Evolutionary conservation across 2,797 vertebrate species (phyloP), one percentile per base, ranked within the genome.

Genomic region (Cuculus canorus): DNA sequence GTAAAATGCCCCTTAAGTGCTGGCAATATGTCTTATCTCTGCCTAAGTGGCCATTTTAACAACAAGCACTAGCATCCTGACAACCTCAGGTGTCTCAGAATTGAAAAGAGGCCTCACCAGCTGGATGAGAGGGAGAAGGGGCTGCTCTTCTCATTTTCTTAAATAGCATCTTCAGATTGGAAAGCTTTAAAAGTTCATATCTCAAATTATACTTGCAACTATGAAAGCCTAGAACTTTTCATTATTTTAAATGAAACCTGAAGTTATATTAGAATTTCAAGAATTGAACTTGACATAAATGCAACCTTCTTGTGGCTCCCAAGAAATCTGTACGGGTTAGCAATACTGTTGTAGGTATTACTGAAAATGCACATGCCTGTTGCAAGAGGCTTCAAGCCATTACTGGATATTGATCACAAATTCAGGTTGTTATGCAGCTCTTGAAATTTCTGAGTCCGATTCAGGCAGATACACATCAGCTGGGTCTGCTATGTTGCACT

Each of bases 301-400:
- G 19, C 18, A n/a, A 84, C 11, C 18, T 82, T 50, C 68, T 59
- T 24, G 15, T 1, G 6, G 33, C 22, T 88, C 47, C 19, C 21
- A 9, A 78, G 45, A 60, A 85, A 78, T 88, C 37, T 2, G 1
- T 0, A 23, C 23, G 24, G 35, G 4, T 43, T 45, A 66, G 56
- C 32, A 43, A 21, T 16, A 11, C 32, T 33, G 5, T 13, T 39
- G 25, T 2, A 52, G 39, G 28, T 22, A 30, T 60, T 53, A 47
- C n/a, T 82, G 64, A 80, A 77, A 71, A 68, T 7, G 37, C 32
- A 75, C 0, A 0, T 6, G 24, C 2, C 10, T 69, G 16, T 0
- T 73, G 59, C n/a, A 65, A 65, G 5, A 14, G 2, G 59, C 8
- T n/a, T 32, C 50, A 88, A 88, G 23, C 32, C 43, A 35, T 27